Evolutionary conservation across 2,888 invertebrate species (phyloP).

Genomic region (Gortyna flavago): DNA sequence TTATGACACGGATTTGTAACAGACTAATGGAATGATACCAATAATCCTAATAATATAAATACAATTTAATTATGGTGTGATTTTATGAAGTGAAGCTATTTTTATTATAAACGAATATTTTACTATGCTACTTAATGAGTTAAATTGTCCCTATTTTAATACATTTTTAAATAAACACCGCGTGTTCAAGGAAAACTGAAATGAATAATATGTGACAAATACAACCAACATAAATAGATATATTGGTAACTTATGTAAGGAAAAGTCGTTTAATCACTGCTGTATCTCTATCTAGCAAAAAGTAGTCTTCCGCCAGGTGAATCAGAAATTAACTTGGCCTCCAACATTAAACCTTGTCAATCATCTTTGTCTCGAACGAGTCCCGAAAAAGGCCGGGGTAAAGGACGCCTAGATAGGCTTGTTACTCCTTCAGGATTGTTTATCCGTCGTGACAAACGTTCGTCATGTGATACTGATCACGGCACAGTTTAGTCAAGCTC

Average conservation of each 20-base stretch:
- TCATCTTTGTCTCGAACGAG: background rate
- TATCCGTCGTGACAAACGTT: background rate
- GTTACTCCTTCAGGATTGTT: conserved; percentile 6
- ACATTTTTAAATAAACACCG: conserved; percentile 35
- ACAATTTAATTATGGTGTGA: conserved; percentile 1
- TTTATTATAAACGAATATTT: conserved; percentile 5
- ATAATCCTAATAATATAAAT: background rate
- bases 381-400: background rate
- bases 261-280: background rate
- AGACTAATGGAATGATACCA: conserved; percentile 5
- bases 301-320: background rate
- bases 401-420: background rate
- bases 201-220: background rate
- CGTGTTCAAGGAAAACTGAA: conserved; percentile 34
- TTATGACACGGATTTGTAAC: conserved; percentile 6
- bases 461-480: background rate
- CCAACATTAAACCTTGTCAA: background rate
- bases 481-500: background rate
- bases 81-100: conserved; percentile 24
- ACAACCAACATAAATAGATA: background rate
- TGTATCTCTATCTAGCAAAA: background rate
- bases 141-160: conserved; percentile 20
- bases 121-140: background rate
- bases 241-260: background rate
- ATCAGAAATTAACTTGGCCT: background rate